Conservation (phyloP, 2,797 vertebrate species). For the Urophycis tenuis region DNA sequence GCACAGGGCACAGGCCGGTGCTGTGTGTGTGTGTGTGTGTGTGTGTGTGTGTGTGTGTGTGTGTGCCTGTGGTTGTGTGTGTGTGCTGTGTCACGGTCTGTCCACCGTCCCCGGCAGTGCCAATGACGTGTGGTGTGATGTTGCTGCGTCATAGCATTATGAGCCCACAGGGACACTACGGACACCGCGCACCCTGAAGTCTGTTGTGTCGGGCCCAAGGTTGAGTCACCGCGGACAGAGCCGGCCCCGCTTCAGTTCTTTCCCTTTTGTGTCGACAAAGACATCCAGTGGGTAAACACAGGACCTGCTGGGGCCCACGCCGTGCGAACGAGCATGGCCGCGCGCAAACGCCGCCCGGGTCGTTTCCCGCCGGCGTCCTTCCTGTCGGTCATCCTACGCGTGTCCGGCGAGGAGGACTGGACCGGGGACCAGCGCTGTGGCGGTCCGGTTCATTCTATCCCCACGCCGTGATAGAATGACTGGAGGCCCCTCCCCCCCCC, state of each 20-base stretch:
- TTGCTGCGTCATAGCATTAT: slow-evolving; percentile 53
- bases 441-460: slow-evolving; percentile 41
- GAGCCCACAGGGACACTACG: slow-evolving; percentile 45
- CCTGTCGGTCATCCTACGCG: not conserved
- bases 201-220: slow-evolving; percentile 45
- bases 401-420: not conserved
- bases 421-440: slow-evolving; percentile 45
- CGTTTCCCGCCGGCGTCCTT: no score
- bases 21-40: no score
- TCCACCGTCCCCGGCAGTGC: not conserved
- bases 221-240: slow-evolving; percentile 51
- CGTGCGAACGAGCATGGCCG: no score
- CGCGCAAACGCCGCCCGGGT: no score
- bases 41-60: no score
- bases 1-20: no score
- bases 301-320: slow-evolving; percentile 7
- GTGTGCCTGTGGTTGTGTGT: no score
- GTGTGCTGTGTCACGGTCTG: not conserved
- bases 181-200: slow-evolving; percentile 25
- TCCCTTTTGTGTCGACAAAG: slow-evolving; percentile 24
- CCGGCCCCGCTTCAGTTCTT: slow-evolving; percentile 45
- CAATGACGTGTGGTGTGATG: slow-evolving; percentile 9
- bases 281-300: slow-evolving; percentile 31
- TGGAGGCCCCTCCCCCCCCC: slow-evolving; percentile 1
- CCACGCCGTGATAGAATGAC: not conserved